Evolutionary conservation across 2,113 vertebrate species (phyloP).

Genomic region (Sander vitreus): DNA sequence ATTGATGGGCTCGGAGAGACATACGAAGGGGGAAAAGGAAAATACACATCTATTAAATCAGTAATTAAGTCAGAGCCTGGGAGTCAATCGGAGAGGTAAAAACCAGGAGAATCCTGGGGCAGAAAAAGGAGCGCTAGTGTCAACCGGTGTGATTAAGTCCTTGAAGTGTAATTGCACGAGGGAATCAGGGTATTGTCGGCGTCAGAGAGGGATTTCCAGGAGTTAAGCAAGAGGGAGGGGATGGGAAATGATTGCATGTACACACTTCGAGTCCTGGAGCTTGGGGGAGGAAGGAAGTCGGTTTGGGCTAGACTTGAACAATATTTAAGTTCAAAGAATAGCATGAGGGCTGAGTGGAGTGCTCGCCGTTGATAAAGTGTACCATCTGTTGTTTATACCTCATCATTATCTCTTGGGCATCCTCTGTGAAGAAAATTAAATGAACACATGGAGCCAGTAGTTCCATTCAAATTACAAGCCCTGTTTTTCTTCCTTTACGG

Average conservation of each 20-base stretch:
- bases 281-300: conserved; percentile 44
- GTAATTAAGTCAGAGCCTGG: conserved; percentile 46
- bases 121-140: conserved; percentile 29
- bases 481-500: conserved; percentile 3
- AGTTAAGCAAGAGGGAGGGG: conserved; percentile 2
- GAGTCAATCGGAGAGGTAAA: conserved; percentile 42
- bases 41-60: conserved; percentile 40
- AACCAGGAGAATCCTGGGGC: conserved; percentile 30
- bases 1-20: conserved; percentile 11
- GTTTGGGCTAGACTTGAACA: conserved; percentile 40
- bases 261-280: conserved; percentile 1
- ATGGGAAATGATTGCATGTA: conserved; percentile 12
- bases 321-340: conserved; percentile 44
- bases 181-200: conserved; percentile 39
- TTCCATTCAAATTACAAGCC: conserved; percentile 32
- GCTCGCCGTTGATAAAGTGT: conserved; percentile 33
- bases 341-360: conserved; percentile 6
- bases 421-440: conserved; percentile 60
- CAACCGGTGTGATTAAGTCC: conserved; percentile 48
- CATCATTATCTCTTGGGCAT: conserved; percentile 45
- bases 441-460: conserved; percentile 25
- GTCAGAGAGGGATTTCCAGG: conserved; percentile 50
- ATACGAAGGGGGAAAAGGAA: background rate
- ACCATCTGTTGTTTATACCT: conserved; percentile 70
- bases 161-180: conserved; percentile 52